Conservation (phyloP, 2,888 invertebrate genomes). For the Xestia xanthographa region DNA sequence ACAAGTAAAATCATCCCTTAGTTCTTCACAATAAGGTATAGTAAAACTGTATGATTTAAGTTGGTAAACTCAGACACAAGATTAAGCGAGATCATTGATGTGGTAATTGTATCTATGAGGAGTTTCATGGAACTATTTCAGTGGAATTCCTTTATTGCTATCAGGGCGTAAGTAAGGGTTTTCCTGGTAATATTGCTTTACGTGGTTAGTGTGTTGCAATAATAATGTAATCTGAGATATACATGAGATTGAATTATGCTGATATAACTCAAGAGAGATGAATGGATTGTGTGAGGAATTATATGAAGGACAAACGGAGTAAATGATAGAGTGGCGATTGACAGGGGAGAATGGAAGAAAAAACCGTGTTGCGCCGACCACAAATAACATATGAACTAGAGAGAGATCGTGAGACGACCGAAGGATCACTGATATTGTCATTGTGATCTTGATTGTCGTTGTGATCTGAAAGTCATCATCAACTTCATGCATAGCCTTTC, state of each 20-base stretch:
- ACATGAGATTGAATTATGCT: background rate
- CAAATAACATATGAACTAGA: background rate
- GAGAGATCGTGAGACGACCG: background rate
- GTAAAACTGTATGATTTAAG: slow-evolving; percentile 4
- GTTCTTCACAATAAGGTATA: background rate
- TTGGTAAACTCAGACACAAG: slow-evolving; percentile 47
- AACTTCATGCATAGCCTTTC: no score
- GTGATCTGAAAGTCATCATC: no score
- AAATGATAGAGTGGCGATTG: no score
- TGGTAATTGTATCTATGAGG: slow-evolving; percentile 67
- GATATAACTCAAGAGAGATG: background rate
- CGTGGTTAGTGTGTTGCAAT: background rate
- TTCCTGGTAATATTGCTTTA: slow-evolving; percentile 34
- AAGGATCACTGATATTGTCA: background rate
- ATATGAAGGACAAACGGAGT: no score
- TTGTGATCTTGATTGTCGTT: background rate
- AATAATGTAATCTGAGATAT: slow-evolving; percentile 2
- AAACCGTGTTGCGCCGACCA: no score
- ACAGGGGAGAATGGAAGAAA: no score
- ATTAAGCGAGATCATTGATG: slow-evolving; percentile 64
- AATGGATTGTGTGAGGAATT: no score
- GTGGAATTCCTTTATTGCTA: slow-evolving; percentile 61
- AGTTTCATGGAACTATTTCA: slow-evolving; percentile 62
- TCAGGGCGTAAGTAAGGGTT: slow-evolving; percentile 42
- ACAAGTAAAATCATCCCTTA: slow-evolving; percentile 28